Evolutionary conservation across 2,113 vertebrate genomes (phyloP).

Genomic region (Corythornis madagascariensis): DNA sequence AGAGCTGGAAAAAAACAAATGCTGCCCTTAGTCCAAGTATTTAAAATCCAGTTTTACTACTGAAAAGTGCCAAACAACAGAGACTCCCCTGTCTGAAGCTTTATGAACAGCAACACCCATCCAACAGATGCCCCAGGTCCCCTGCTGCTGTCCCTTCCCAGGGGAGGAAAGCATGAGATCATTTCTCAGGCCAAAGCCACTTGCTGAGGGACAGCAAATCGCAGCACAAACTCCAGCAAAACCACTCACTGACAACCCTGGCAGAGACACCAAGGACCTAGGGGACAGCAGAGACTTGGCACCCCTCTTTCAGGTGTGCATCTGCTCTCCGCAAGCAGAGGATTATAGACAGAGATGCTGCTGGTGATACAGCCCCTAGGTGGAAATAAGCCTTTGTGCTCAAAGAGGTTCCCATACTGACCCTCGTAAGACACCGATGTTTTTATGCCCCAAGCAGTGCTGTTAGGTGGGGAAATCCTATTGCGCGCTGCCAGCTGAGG

Average conservation of each 20-base stretch:
- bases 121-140: neutral
- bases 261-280: neutral
- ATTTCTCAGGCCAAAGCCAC: neutral
- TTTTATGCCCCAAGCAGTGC: neutral
- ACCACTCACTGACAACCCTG: neutral
- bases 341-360: neutral
- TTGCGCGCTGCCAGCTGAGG: neutral
- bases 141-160: neutral
- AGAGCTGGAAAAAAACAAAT: neutral
- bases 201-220: neutral
- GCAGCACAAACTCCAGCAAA: neutral
- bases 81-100: neutral
- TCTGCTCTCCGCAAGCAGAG: neutral
- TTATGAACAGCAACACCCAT: rapidly evolving
- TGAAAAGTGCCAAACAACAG: neutral
- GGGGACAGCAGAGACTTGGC: neutral
- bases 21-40: neutral
- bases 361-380: neutral
- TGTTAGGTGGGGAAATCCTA: neutral
- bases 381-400: neutral
- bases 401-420: neutral
- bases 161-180: neutral
- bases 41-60: neutral
- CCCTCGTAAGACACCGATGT: neutral
- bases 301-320: rapidly evolving